Evolutionary conservation across 2,888 invertebrate genomes (phyloP).

Genomic region (Troides aeacus): DNA sequence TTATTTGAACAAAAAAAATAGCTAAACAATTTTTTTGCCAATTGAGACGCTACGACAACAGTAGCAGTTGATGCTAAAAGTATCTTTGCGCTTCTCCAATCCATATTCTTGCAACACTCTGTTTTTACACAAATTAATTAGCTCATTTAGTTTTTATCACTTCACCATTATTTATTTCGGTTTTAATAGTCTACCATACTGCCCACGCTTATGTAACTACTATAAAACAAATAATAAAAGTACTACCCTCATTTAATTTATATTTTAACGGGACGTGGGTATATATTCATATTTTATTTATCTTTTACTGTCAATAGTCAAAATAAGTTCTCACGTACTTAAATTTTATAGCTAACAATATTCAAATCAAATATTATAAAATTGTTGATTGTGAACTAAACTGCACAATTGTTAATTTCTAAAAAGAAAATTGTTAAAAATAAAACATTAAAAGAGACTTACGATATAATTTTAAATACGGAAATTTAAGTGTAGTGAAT

Average conservation of each 20-base stretch:
- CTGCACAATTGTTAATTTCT: too few relatives aligned
- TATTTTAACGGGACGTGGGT: neutral
- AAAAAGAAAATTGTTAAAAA: too few relatives aligned
- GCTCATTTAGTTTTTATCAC: conserved; percentile 39
- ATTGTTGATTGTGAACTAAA: too few relatives aligned
- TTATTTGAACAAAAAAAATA: conserved; percentile 54
- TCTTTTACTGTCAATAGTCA: neutral
- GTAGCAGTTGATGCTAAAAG: conserved; percentile 68
- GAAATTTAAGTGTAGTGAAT: too few relatives aligned
- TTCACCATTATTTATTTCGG: conserved; percentile 13
- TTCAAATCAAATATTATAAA: too few relatives aligned
- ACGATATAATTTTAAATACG: too few relatives aligned
- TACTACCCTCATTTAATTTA: conserved; percentile 4
- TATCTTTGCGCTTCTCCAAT: conserved; percentile 70
- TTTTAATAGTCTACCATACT: conserved; percentile 61
- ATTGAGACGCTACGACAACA: conserved; percentile 64
- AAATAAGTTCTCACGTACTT: neutral
- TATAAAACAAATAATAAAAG: neutral
- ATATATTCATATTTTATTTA: neutral
- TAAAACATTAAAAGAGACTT: too few relatives aligned
- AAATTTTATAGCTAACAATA: too few relatives aligned
- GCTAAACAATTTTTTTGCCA: conserved; percentile 63
- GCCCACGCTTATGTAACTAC: conserved; percentile 53
- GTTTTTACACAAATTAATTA: conserved; percentile 30
- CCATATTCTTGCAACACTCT: conserved; percentile 46